These are phyloP conservation scores for Cherax destructor DNA, from an alignment of 1,140 invertebrate genomes.

Conservation along the genomic window DNA sequence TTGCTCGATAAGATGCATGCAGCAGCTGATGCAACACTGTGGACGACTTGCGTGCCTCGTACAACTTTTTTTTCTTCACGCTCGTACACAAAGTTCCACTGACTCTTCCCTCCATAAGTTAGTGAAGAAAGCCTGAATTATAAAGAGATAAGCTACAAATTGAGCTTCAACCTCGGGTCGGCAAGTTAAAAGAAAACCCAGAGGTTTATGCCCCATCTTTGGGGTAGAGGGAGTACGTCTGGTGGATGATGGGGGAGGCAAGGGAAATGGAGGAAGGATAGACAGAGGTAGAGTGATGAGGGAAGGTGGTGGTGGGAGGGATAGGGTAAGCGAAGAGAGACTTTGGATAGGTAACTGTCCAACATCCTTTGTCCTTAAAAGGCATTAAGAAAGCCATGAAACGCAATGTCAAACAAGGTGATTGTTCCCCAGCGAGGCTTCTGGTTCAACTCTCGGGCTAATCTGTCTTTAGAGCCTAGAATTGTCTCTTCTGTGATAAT, in stretches of 20 bases:
- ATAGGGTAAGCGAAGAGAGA: neutral
- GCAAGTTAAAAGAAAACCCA: constrained; percentile 32
- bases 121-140: neutral
- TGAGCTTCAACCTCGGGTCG: constrained; percentile 3
- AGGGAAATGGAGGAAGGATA: neutral
- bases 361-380: constrained; percentile 16
- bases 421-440: neutral
- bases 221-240: no score
- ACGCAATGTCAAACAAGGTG: constrained; percentile 13
- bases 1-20: no score
- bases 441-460: neutral
- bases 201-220: constrained; percentile 19
- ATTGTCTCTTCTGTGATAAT: no score
- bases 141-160: neutral
- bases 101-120: neutral
- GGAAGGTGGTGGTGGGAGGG: neutral
- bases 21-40: no score
- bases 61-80: neutral
- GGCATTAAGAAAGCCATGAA: constrained; percentile 2
- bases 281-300: neutral
- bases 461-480: no score
- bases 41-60: neutral
- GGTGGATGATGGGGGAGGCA: neutral
- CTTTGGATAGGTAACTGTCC: constrained; percentile 21
- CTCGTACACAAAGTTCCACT: neutral